Evolutionary conservation across 2,888 invertebrate species (phyloP), one percentile per base, ranked within the genome.

Genomic region (Nymphalis polychloros): DNA sequence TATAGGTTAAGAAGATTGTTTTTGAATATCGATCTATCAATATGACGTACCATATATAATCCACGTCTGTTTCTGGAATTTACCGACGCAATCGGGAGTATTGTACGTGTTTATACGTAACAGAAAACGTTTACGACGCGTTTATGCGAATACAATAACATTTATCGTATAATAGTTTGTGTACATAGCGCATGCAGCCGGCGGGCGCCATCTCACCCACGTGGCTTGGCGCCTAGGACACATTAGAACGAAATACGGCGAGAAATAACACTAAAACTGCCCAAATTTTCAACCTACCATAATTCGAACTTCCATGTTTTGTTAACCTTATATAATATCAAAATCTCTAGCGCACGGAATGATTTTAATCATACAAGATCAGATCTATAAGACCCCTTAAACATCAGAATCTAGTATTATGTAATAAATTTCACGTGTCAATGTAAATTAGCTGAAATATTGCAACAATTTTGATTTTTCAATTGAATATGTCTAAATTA

Each of bases 201-300:
- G 53, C 73, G 67, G 75, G 76, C 76, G 76, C 76, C 76, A 63
- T 65, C 69, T 68, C 73, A 64, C 76, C 75, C 75, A 73, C 74
- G 75, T 69, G 69, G 62, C 63, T 53, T 67, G 73, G 73, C 75
- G 73, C 74, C 76, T 68, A 68, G 63, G 65, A 68, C 60, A 48
- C 55, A 52, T 61, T 64, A 62, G 23, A 19, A 47, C 27, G 50
- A n/a, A 52, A 67, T 19, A 61, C 66, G 61, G 17, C 23, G 31
- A 27, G 20, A 35, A 55, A 66, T 53, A 41, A 10, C 41, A 13
- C 19, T n/a, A 20, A 19, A 57, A 57, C 35, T 20, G n/a, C 53
- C 27, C 6, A 27, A 53, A 17, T 27, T 3, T 13, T 27, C 13
- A 41, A 41, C 41, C 41, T 41, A 41, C 4, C 4, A 10, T 10